Conservation (phyloP, 1,140 invertebrate genomes). For the Drosophila lowei region DNA sequence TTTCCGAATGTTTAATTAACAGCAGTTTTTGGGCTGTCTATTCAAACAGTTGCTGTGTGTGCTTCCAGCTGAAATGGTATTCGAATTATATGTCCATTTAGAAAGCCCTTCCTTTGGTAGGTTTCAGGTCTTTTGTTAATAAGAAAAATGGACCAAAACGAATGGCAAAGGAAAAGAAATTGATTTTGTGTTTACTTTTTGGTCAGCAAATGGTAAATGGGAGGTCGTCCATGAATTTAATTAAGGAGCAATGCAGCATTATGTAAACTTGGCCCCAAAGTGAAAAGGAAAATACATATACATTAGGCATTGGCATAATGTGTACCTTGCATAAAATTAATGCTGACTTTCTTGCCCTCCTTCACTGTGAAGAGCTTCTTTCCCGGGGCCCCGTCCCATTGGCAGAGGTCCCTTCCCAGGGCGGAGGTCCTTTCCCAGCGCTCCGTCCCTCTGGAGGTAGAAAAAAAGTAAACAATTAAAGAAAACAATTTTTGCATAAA, state of each 20-base stretch:
- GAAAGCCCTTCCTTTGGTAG: constrained; percentile 32
- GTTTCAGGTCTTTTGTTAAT: constrained; percentile 36
- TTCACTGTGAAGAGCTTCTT: constrained; percentile 2
- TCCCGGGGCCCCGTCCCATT: too few relatives aligned
- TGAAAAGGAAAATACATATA: constrained; percentile 33
- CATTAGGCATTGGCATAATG: constrained; percentile 53
- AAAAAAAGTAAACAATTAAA: constrained; percentile 52
- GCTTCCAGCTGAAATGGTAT: constrained; percentile 46
- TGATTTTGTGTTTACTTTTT: constrained; percentile 71
- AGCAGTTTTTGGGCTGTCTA: constrained; percentile 33
- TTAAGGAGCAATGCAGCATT: constrained; percentile 48
- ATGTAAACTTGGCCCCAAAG: constrained; percentile 24
- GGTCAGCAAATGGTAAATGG: constrained; percentile 45
- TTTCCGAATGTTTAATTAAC: constrained; percentile 67
- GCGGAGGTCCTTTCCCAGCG: not conserved
- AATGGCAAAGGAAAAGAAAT: constrained; percentile 41
- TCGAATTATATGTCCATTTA: constrained; percentile 48
- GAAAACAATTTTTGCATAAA: constrained; percentile 52
- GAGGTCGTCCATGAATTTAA: constrained; percentile 58
- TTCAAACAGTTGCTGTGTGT: constrained; percentile 13
- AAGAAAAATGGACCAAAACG: constrained; percentile 7
- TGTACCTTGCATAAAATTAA: constrained; percentile 59
- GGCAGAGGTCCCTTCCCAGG: too few relatives aligned
- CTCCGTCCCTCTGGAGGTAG: not conserved
- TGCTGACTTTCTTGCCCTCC: constrained; percentile 25